A percentile compares a stretch with the other conserved stretches of the same genome.
Conservation (phyloP, 2,113 vertebrate species). For the Hirundichthys speculiger region DNA sequence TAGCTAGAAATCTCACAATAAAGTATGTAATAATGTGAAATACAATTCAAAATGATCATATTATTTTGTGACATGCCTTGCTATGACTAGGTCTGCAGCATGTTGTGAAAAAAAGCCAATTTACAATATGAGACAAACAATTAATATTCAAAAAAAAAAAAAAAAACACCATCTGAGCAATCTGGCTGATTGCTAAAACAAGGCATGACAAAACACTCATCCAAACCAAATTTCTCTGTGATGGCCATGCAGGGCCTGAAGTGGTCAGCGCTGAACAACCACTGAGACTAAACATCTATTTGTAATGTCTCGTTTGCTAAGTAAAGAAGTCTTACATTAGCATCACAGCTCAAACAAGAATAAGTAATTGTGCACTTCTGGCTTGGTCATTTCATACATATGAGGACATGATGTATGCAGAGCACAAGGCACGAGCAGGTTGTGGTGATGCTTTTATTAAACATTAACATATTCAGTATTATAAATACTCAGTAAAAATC, state of each 20-base stretch:
- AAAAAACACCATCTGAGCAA: too few species aligned
- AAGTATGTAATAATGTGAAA: conserved; percentile 11
- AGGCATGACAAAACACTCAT: conserved; percentile 59
- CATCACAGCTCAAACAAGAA: conserved; percentile 31
- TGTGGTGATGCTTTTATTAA: too few species aligned
- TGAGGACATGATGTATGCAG: too few species aligned
- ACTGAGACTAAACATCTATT: conserved; percentile 78
- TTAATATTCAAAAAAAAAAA: neutral
- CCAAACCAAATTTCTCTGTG: conserved; percentile 48
- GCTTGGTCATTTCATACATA: conserved; percentile 5
- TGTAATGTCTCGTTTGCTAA: conserved; percentile 66
- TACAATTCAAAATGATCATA: neutral
- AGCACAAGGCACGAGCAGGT: too few species aligned
- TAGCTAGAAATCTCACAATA: conserved; percentile 36
- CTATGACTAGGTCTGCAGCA: conserved; percentile 4
- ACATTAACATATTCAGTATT: too few species aligned
- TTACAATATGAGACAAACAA: neutral
- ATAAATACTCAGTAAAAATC: too few species aligned
- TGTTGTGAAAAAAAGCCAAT: conserved; percentile 4
- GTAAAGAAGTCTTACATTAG: conserved; percentile 63
- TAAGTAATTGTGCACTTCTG: conserved; percentile 16
- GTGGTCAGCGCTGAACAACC: conserved; percentile 62
- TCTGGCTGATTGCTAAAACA: conserved; percentile 28
- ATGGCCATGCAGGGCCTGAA: conserved; percentile 61
- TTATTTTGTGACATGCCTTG: neutral